Base-by-base conservation (phyloP, 2,113 vertebrate genomes). In the Morone saxatilis region DNA sequence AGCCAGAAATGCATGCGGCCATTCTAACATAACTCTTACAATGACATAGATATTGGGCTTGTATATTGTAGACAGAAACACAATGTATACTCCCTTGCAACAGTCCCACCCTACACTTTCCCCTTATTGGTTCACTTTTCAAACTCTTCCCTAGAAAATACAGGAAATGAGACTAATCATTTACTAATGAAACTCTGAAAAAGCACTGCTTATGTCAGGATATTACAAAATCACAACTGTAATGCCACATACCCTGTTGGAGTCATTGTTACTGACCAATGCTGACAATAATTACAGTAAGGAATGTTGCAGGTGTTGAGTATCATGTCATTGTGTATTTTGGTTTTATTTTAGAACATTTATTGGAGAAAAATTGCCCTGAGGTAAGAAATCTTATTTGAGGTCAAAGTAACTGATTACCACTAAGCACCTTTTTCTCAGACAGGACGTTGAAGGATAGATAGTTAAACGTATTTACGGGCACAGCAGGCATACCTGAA, bases 121-220 rank as follows among this genome's bases (percentile, higher is more conserved):
- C 53, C 36, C 40, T 31, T 4, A 65, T 14, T 13, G 8, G 47
- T 54, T 68, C 48, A 56, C 65, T 76, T 45, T 41, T 75, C 38
- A 22, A 14, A 1, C 48, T 61, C 9, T 74, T 92, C 89, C 84
- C 73, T 89, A 86, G 88, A 92, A 82, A 84, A 69, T 47, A 81
- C 45, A 88, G 83, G 80, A 92, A 85, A 80, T 74, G 79, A 89
- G 78, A 77, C 56, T 12, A 7, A 0, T 48, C 13, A 13, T 20
- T 51, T 17, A 59, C 43, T 3, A 17, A 9, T 53, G 43, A 73
- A 79, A 82, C 63, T 47, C 12, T 59, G 40, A 73, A 51, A 59
- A 75, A 36, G 7, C n/a, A 56, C 41, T 65, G 16, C 11, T 65
- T 65, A 20, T 43, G 31, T 40, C 19, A 71, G 1, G 1, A 4